Evolutionary conservation across 2,113 vertebrate genomes (phyloP).

Genomic region (Leptosomus discolor): DNA sequence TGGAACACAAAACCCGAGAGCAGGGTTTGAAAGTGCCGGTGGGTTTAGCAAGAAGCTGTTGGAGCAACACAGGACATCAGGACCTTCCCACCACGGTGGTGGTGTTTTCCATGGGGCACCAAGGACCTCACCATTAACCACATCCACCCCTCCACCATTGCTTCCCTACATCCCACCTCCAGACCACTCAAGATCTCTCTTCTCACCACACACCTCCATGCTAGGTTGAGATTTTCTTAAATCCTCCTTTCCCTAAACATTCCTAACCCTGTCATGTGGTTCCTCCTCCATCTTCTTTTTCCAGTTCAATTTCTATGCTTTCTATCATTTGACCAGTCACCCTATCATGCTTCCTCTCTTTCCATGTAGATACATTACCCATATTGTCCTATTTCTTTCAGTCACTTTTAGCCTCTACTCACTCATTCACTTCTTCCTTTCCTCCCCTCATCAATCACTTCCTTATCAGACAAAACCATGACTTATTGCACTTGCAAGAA

Average conservation of each 20-base stretch:
- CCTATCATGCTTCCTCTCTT: too few species aligned
- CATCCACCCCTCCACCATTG: neutral
- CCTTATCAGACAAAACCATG: neutral
- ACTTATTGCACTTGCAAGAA: neutral
- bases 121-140: neutral
- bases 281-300: neutral
- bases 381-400: neutral
- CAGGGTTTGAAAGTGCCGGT: neutral
- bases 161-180: neutral
- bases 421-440: neutral
- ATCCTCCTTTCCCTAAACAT: neutral
- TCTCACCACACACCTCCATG: neutral
- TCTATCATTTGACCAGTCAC: neutral
- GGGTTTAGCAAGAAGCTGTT: neutral
- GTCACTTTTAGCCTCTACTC: neutral
- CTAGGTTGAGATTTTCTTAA: neutral
- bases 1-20: neutral
- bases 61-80: neutral
- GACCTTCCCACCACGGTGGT: neutral
- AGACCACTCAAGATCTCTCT: neutral
- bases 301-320: neutral
- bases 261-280: neutral
- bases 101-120: neutral
- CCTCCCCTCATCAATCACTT: neutral
- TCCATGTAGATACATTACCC: neutral